Evolutionary conservation across 2,888 invertebrate genomes (phyloP).

Genomic region (Synanthedon myopaeformis): DNA sequence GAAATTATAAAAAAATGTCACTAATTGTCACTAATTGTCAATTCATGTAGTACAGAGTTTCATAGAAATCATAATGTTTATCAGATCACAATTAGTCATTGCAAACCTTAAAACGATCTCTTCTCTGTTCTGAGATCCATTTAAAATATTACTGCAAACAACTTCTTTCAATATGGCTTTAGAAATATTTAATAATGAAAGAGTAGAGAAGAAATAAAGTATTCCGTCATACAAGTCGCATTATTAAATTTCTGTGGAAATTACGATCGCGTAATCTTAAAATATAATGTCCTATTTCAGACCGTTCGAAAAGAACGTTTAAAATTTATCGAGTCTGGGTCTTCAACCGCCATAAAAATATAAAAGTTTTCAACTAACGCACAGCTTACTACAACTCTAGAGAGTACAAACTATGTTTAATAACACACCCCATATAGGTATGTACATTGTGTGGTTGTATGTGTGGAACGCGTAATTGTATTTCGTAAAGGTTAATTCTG

Average conservation of each 20-base stretch:
- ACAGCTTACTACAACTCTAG: slow-evolving; percentile 35
- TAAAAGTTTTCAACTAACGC: slow-evolving; percentile 43
- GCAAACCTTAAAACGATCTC: no score
- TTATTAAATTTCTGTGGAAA: slow-evolving; percentile 52
- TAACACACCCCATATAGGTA: slow-evolving; percentile 17
- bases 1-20: no score
- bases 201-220: slow-evolving; percentile 19
- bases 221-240: slow-evolving; percentile 34
- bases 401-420: slow-evolving; percentile 27
- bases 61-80: no score
- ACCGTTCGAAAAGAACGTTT: slow-evolving; percentile 38
- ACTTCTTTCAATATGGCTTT: not conserved
- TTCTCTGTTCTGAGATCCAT: no score
- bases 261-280: slow-evolving; percentile 50
- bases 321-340: slow-evolving; percentile 43
- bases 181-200: slow-evolving; percentile 18
- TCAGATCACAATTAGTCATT: no score
- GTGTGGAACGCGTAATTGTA: slow-evolving; percentile 28
- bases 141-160: no score
- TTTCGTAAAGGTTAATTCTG: slow-evolving; percentile 39
- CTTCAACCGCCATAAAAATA: slow-evolving; percentile 41
- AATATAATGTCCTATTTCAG: slow-evolving; percentile 43
- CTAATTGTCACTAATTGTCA: no score
- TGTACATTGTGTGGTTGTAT: not conserved
- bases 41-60: no score